Percentiles rank a stretch among this genome's conserved stretches.
phyloP scores from a whole-genome alignment of 1,140 invertebrate genomes.

The Nebria ingens region DNA sequence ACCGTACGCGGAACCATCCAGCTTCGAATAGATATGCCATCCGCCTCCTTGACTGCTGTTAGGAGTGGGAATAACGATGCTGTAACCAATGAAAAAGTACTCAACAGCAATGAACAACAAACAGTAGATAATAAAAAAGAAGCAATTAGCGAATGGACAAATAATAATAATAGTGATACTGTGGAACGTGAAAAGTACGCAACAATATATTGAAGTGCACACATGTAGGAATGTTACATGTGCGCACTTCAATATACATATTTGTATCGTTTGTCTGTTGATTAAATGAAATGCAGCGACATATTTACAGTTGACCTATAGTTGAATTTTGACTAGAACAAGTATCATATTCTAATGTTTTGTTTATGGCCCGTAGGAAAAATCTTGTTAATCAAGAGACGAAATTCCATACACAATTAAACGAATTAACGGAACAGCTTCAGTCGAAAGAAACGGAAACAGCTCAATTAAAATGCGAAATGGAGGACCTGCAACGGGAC shows the following conservation, averaged over 20 bases:
- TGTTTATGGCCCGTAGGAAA: constrained; percentile 33
- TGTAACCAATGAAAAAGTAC: background rate
- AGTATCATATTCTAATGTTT: no score
- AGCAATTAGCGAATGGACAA: background rate
- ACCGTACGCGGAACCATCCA: background rate
- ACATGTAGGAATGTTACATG: no score
- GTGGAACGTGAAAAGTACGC: no score
- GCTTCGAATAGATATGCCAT: background rate
- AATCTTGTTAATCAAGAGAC: constrained; percentile 43
- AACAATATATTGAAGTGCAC: no score
- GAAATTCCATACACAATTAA: constrained; percentile 38
- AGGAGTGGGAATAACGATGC: background rate
- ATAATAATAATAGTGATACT: background rate
- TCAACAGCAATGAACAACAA: background rate
- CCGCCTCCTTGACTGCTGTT: no score
- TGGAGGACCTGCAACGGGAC: constrained; percentile 42
- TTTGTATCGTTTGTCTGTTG: no score
- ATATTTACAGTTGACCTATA: no score
- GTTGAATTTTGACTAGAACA: no score
- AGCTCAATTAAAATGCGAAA: constrained; percentile 39
- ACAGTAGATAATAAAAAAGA: no score
- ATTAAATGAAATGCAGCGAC: no score
- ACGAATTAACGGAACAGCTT: constrained; percentile 39
- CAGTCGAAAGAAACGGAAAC: constrained; percentile 39
- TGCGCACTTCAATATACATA: no score